A percentile compares a stretch with the other conserved stretches of the same genome.
Evolutionary conservation across 2,888 invertebrate species (phyloP).

Genomic region (Cloeon dipterum): DNA sequence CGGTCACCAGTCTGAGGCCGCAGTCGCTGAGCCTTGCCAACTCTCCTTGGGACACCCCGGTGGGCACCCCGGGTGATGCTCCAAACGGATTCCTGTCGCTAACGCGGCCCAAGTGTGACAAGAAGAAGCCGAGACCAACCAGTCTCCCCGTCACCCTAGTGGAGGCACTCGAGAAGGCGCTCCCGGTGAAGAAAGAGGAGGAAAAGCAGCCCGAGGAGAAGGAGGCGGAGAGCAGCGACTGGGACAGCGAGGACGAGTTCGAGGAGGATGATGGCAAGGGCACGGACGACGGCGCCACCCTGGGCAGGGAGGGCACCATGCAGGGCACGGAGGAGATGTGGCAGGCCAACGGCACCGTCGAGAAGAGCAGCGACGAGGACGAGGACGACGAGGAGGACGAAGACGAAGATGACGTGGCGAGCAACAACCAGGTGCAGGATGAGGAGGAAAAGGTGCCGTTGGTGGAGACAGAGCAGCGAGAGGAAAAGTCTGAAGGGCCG

Average conservation of each 20-base stretch:
- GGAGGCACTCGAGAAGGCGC: neutral
- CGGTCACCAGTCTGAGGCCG: too few species aligned
- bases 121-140: neutral
- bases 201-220: neutral
- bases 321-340: slow-evolving; percentile 12
- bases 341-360: slow-evolving; percentile 10
- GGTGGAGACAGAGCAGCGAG: too few species aligned
- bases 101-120: neutral
- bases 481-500: too few species aligned
- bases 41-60: neutral
- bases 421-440: too few species aligned
- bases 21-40: neutral
- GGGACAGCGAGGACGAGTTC: slow-evolving; percentile 10
- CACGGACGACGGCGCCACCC: slow-evolving; percentile 8
- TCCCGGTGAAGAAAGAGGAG: neutral
- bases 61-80: neutral
- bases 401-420: slow-evolving; percentile 9
- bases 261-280: too few species aligned
- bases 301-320: slow-evolving; percentile 12
- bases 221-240: slow-evolving; percentile 6
- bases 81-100: neutral
- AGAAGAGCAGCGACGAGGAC: slow-evolving; percentile 6
- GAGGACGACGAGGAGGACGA: slow-evolving; percentile 9
- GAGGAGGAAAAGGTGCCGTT: too few species aligned
- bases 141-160: neutral